Percentiles rank a stretch among this genome's conserved stretches.
Conservation (phyloP, 2,888 invertebrate species). For the Drosophila paramelanica region DNA sequence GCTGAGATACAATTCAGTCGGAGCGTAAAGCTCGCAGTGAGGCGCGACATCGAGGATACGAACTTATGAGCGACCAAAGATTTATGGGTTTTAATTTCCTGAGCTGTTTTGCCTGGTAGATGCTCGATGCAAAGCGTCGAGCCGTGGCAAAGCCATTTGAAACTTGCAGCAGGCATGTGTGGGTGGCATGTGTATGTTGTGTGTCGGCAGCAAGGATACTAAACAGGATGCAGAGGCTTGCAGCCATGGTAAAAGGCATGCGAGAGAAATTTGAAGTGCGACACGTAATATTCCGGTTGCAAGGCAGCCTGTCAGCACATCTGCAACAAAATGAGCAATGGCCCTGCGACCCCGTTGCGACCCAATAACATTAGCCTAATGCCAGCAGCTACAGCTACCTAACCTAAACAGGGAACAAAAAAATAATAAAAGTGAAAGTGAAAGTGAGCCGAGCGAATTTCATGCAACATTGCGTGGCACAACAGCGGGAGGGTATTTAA, state of each 20-base stretch:
- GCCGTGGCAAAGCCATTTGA: slow-evolving; percentile 47
- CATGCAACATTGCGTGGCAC: slow-evolving; percentile 71
- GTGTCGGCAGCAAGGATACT: slow-evolving; percentile 46
- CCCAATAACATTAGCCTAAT: slow-evolving; percentile 71
- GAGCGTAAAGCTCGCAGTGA: slow-evolving; percentile 45
- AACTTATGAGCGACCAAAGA: slow-evolving; percentile 71
- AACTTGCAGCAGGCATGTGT: slow-evolving; percentile 24
- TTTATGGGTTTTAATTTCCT: slow-evolving; percentile 85
- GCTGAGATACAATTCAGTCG: slow-evolving; percentile 42
- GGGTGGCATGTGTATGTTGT: slow-evolving; percentile 48
- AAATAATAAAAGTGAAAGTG: slow-evolving; percentile 55
- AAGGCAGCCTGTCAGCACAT: slow-evolving; percentile 69
- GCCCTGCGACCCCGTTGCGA: slow-evolving; percentile 41
- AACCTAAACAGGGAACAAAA: slow-evolving; percentile 31
- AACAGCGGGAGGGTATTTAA: slow-evolving; percentile 16
- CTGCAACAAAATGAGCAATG: slow-evolving; percentile 72
- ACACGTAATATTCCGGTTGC: slow-evolving; percentile 79
- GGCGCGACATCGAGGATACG: slow-evolving; percentile 34
- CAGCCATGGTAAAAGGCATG: slow-evolving; percentile 67
- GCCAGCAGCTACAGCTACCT: slow-evolving; percentile 59
- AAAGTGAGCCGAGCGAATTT: slow-evolving; percentile 73
- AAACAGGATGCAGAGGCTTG: slow-evolving; percentile 9
- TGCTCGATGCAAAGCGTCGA: slow-evolving; percentile 37
- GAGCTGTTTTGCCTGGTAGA: slow-evolving; percentile 59
- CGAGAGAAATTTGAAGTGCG: slow-evolving; percentile 73